Evolutionary conservation across 2,888 invertebrate genomes (phyloP), one percentile per base, ranked within the genome.

Genomic region (Torymus aiolomorphi): DNA sequence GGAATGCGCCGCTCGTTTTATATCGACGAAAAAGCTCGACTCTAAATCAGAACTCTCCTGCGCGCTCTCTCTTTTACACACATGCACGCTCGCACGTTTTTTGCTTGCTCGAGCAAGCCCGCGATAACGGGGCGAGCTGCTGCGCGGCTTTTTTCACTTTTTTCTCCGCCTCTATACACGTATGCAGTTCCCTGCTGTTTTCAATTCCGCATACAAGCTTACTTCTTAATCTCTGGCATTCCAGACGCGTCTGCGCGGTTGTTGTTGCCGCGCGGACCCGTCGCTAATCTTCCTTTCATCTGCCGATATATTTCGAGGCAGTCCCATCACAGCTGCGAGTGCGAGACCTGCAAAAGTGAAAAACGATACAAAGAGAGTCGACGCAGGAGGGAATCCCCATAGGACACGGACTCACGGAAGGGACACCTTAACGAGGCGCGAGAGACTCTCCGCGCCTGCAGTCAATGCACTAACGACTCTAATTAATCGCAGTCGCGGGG

Each of bases 1-100:
- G 86, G 88, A 88, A 88, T 88, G 87, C 86, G 83, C 86, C 85
- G 83, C 85, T 84, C 86, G 86, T 84, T 86, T 84, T 87, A 87
- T 87, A 87, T 87, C 88, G 86, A 86, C 86, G 84, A 80, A 76
- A 80, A 86, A 87, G 86, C 85, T 86, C 84, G 86, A 86, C 85
- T 87, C 85, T 80, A 80, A 80, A 80, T 80, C 76, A 78, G 75
- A 65, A 16, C 20, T 59, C 24, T 31, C 67, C 16, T 42, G 42
- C 8, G 42, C 42, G 5, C 42, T 42, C 31, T 31, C 31, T 31
- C 63, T 57, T 63, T n/a, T n/a, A 16, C 52, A 31, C 80, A 24
- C n/a, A 51, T 8, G 42, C 31, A 56, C 52, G 4, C 51, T 12
- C 12, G 31, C 31, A 14, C 20, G 3, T 51, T 4, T 59, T 54